Evolutionary conservation across 2,113 vertebrate species (phyloP).

Genomic region (Trachemys scripta): DNA sequence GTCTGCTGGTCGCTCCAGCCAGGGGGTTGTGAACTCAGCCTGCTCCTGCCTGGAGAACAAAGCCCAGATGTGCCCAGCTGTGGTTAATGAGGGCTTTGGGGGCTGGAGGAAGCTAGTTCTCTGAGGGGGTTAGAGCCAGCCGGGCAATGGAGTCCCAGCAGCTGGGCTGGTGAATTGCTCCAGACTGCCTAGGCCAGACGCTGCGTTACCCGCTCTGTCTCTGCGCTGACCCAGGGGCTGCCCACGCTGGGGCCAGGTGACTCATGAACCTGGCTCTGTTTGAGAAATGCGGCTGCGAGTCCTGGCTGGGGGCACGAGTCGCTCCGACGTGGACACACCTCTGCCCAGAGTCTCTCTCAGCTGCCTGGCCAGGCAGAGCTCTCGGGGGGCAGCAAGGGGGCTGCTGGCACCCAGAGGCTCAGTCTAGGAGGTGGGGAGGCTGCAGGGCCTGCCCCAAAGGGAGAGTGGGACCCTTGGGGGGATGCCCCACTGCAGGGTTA

Average conservation of each 20-base stretch:
- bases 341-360: too few species aligned
- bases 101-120: neutral
- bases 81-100: too few species aligned
- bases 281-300: too few species aligned
- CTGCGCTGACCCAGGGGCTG: too few species aligned
- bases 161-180: too few species aligned
- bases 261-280: too few species aligned
- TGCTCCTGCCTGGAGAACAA: neutral
- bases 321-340: too few species aligned
- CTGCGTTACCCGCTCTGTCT: too few species aligned
- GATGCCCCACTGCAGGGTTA: too few species aligned
- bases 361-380: neutral
- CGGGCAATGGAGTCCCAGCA: neutral
- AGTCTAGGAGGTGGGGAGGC: neutral
- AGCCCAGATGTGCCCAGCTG: neutral
- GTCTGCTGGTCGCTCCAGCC: neutral
- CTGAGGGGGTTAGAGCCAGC: neutral
- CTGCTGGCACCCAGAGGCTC: neutral
- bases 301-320: too few species aligned
- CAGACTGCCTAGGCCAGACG: too few species aligned
- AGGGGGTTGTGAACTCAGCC: neutral
- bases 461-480: neutral
- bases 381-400: neutral
- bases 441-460: neutral
- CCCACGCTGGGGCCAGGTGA: too few species aligned